A percentile compares a stretch with the other conserved stretches of the same genome.
Evolutionary conservation across 1,140 invertebrate species (phyloP).

Genomic region (Monomorium pharaonis): DNA sequence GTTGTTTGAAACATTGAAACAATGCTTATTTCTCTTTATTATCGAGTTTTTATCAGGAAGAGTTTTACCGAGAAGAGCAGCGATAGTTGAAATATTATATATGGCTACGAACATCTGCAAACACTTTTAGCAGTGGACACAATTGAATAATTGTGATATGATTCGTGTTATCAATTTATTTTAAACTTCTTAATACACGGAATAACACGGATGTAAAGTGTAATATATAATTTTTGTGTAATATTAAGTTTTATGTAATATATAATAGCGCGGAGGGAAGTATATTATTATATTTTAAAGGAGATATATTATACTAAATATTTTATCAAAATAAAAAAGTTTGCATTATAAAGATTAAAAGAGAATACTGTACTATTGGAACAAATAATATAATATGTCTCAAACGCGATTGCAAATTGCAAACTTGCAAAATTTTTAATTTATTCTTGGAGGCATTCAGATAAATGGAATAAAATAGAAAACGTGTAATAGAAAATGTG

Average conservation of each 20-base stretch:
- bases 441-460: not conserved
- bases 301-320: not conserved
- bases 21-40: not conserved
- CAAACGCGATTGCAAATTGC: not conserved
- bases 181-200: not conserved
- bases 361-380: not conserved
- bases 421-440: not conserved
- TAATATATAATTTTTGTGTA: too few relatives aligned
- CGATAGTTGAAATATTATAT: constrained; percentile 5
- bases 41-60: not conserved
- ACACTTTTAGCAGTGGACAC: not conserved
- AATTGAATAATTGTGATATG: not conserved
- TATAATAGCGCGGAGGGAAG: not conserved
- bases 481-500: not conserved
- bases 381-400: not conserved
- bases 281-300: not conserved
- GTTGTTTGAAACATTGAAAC: not conserved
- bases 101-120: constrained; percentile 11
- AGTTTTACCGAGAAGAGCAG: not conserved
- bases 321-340: not conserved
- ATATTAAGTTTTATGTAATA: not conserved
- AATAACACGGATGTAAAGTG: not conserved
- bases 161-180: not conserved
- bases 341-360: not conserved
- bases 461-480: not conserved